These are phyloP conservation scores for Peromyscus melanophrys DNA, from an alignment of 2,797 vertebrate genomes.

Conservation along the genomic window DNA sequence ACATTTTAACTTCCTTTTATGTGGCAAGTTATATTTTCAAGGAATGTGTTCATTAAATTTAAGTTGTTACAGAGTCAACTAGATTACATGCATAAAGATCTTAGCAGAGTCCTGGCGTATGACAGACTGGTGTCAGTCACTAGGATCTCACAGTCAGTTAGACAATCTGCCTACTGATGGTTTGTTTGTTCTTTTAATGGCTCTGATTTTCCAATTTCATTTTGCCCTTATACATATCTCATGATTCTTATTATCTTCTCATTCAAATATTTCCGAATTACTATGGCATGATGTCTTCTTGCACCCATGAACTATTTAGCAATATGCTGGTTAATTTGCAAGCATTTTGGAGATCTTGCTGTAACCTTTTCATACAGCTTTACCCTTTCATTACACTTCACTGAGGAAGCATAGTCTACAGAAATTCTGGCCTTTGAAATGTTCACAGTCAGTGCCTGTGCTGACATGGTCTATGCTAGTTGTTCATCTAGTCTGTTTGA, in stretches of 20 bases:
- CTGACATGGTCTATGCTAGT: not conserved
- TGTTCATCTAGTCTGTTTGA: not conserved
- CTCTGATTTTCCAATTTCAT: not conserved
- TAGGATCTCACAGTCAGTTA: not conserved
- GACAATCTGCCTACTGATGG: not conserved
- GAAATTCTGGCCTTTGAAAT: not conserved
- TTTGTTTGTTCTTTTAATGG: not conserved
- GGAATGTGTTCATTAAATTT: conserved; percentile 4
- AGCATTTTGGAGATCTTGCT: not conserved
- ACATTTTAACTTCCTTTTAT: not conserved
- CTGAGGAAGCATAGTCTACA: not conserved
- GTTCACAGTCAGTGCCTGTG: not conserved
- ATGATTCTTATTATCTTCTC: not conserved
- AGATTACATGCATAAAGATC: not conserved
- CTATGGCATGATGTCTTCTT: not conserved
- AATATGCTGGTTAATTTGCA: not conserved
- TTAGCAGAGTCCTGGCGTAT: not conserved
- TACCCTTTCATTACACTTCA: not conserved
- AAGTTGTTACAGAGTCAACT: conserved; percentile 15
- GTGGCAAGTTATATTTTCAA: conserved; percentile 6
- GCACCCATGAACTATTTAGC: not conserved
- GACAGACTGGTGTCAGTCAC: too few species aligned
- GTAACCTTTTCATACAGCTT: not conserved
- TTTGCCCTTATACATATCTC: not conserved
- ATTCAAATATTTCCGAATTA: conserved; percentile 9